Base-by-base conservation (phyloP, 2,797 vertebrate genomes). In the Peromyscus eremicus region DNA sequence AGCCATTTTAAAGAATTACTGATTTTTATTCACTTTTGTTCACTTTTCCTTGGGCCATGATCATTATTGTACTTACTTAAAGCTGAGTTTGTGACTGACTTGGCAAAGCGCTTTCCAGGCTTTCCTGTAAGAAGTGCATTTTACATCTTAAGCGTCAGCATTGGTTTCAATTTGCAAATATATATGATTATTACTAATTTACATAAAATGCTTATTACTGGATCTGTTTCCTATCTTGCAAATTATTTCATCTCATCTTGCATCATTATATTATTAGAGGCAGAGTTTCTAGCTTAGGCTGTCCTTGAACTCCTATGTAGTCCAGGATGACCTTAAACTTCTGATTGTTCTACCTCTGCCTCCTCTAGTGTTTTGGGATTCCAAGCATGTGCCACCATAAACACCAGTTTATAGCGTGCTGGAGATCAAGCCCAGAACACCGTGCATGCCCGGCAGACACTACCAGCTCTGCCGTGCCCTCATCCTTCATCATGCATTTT, bases 21-120 rank as follows among this genome's bases (percentile, higher is more conserved):
- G 95, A 32, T 82, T 96, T 92, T 96, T 82, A 79, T 75, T 94
- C 66, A 79, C 76, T 85, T 95, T 91, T 92, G 86, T 96, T 96
- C 81, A n/a, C 85, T 40, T 94, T 92, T 95, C 57, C 37, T 43
- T 76, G 16, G 90, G 52, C 87, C 83, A 40, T 1, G 3, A 40
- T 75, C 40, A 46, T 92, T 73, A 57, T 49, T 87, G 81, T 14
- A 37, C 3, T 92, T 75, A 66, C 66, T 19, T 43, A n/a, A 93
- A 32, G 55, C 49, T 88, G 60, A 70, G 40, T 96, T 97, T 89
- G 77, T 92, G 81, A 7, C 49, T 32, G 29, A 70, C 64, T 34
- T 14, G 76, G 75, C 37, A 73, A 3, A 80, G 2, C 21, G 11
- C 81, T 91, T 89, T 92, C 37, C 52, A 83, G 43, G 11, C 81